Evolutionary conservation across 2,113 vertebrate species (phyloP).

Genomic region (Gadus chalcogrammus): DNA sequence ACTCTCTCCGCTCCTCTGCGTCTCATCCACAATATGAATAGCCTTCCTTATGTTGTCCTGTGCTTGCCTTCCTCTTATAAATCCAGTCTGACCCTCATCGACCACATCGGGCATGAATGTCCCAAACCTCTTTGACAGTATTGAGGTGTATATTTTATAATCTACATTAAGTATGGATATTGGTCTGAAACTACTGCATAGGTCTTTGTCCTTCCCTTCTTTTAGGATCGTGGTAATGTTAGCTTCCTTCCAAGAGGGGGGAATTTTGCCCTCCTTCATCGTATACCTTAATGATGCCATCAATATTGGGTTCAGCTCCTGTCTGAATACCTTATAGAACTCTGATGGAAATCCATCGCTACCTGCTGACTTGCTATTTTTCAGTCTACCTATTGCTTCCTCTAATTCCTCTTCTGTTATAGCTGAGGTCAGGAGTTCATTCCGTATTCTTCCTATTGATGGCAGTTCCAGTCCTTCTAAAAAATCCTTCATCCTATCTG

Average conservation of each 20-base stretch:
- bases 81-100: too few relatives aligned
- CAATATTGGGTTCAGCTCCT: not conserved
- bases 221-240: not conserved
- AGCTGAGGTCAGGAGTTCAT: not conserved
- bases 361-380: not conserved
- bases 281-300: not conserved
- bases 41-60: not conserved
- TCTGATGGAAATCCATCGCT: not conserved
- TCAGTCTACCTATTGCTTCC: not conserved
- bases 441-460: not conserved
- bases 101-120: too few relatives aligned
- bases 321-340: not conserved
- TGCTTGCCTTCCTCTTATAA: too few relatives aligned
- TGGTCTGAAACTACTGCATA: too few relatives aligned
- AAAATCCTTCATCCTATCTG: not conserved
- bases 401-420: not conserved
- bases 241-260: not conserved
- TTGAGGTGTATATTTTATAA: too few relatives aligned
- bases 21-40: not conserved
- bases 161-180: too few relatives aligned
- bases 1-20: not conserved
- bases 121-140: too few relatives aligned
- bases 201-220: too few relatives aligned
- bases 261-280: not conserved
- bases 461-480: not conserved